Evolutionary conservation across 2,113 vertebrate genomes (phyloP).

Genomic region (Cacatua alba): DNA sequence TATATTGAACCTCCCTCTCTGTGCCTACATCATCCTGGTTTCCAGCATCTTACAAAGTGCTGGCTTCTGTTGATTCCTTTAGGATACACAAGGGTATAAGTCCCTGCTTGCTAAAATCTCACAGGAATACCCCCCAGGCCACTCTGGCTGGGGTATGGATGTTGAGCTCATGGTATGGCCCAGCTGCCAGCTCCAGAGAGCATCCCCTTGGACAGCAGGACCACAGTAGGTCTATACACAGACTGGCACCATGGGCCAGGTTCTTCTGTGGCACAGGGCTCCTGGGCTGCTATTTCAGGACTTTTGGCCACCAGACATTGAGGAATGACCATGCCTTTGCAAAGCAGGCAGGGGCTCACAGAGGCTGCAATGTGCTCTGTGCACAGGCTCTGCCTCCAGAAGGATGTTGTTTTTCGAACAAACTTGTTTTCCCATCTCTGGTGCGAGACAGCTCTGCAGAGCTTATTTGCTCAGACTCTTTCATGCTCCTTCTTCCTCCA

Average conservation of each 20-base stretch:
- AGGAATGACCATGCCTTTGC: not conserved
- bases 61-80: not conserved
- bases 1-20: not conserved
- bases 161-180: not conserved
- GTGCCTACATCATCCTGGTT: not conserved
- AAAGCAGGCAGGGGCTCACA: not conserved
- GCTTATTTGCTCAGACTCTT: constrained; percentile 60
- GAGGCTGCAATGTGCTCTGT: not conserved
- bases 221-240: not conserved
- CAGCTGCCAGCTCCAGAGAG: not conserved
- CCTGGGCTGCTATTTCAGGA: not conserved
- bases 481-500: constrained; percentile 35
- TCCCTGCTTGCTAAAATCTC: not conserved
- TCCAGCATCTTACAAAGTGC: not conserved
- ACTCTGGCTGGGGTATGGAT: not conserved
- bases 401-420: constrained; percentile 40
- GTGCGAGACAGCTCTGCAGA: not conserved
- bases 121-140: not conserved
- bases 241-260: not conserved
- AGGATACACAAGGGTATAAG: not conserved
- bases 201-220: not conserved
- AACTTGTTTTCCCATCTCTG: constrained; percentile 38
- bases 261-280: not conserved
- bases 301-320: not conserved
- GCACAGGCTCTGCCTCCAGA: not conserved